phyloP scores from a whole-genome alignment of 2,888 invertebrate species.

The Oxytorus armatus region DNA sequence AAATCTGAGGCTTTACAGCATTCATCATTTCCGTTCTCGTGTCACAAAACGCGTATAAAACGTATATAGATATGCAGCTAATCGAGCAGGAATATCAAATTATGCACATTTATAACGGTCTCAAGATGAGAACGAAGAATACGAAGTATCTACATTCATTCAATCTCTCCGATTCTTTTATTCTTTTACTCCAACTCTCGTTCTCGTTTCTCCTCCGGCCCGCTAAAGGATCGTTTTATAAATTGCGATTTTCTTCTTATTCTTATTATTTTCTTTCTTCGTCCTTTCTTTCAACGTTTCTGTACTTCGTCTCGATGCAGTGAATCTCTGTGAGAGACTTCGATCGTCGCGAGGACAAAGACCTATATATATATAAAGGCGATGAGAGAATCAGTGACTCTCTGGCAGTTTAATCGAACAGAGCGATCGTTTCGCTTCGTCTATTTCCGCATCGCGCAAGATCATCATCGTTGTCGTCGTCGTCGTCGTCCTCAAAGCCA shows the following conservation, averaged over 20 bases:
- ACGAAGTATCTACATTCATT: constrained; percentile 8
- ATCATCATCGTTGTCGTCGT: constrained; percentile 9
- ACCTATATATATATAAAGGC: no score
- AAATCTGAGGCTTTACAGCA: no score
- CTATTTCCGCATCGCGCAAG: constrained; percentile 26
- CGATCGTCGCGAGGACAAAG: constrained; percentile 41
- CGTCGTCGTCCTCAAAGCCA: constrained; percentile 39
- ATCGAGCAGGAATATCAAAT: neutral
- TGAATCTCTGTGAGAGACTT: constrained; percentile 15
- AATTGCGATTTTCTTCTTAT: constrained; percentile 1
- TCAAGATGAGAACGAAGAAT: constrained; percentile 4
- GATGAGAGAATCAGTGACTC: constrained; percentile 4
- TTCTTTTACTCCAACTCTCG: neutral
- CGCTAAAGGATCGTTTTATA: constrained; percentile 31
- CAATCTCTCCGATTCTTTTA: neutral
- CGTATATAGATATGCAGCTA: constrained; percentile 7
- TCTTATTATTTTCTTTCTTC: constrained; percentile 9
- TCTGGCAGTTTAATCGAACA: constrained; percentile 52
- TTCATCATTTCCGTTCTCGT: neutral
- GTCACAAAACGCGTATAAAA: neutral
- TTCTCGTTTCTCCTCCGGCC: neutral
- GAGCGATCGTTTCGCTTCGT: constrained; percentile 34
- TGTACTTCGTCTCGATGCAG: constrained; percentile 7
- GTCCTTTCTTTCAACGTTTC: no score
- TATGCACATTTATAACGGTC: constrained; percentile 27